Evolutionary conservation across 2,888 invertebrate genomes (phyloP).

Genomic region (Auanema freiburgensis): DNA sequence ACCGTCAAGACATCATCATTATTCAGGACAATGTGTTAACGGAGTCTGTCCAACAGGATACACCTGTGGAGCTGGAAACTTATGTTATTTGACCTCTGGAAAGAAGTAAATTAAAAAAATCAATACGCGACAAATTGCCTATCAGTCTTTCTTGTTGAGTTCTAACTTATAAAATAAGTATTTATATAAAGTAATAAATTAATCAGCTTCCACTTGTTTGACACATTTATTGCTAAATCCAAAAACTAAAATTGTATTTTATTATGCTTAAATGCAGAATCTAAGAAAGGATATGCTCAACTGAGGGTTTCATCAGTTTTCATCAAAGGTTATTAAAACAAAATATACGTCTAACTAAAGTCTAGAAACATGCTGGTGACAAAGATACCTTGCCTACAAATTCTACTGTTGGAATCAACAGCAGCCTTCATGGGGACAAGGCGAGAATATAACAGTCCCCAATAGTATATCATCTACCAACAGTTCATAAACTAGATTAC

Average conservation of each 20-base stretch:
- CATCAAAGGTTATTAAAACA: too few species aligned
- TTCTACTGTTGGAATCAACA: too few species aligned
- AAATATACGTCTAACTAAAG: too few species aligned
- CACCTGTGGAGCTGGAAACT: conserved; percentile 62
- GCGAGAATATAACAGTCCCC: too few species aligned
- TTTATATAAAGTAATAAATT: conserved; percentile 8
- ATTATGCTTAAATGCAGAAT: not conserved
- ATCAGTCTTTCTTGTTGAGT: conserved; percentile 21
- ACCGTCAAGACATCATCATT: not conserved
- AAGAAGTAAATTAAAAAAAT: conserved; percentile 37
- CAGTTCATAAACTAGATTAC: too few species aligned
- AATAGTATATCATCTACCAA: too few species aligned
- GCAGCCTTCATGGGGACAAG: too few species aligned
- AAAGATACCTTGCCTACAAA: too few species aligned
- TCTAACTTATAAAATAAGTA: conserved; percentile 12
- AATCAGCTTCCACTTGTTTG: not conserved
- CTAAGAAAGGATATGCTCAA: too few species aligned
- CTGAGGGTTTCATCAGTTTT: too few species aligned
- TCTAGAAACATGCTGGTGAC: too few species aligned
- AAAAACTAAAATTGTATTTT: conserved; percentile 5
- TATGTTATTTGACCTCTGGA: conserved; percentile 56
- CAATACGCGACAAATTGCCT: not conserved
- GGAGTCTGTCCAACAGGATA: conserved; percentile 57
- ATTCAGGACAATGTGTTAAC: conserved; percentile 45
- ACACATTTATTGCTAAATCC: not conserved